Base-by-base conservation (phyloP, 2,888 invertebrate genomes). In the Platycheirus rosarum region DNA sequence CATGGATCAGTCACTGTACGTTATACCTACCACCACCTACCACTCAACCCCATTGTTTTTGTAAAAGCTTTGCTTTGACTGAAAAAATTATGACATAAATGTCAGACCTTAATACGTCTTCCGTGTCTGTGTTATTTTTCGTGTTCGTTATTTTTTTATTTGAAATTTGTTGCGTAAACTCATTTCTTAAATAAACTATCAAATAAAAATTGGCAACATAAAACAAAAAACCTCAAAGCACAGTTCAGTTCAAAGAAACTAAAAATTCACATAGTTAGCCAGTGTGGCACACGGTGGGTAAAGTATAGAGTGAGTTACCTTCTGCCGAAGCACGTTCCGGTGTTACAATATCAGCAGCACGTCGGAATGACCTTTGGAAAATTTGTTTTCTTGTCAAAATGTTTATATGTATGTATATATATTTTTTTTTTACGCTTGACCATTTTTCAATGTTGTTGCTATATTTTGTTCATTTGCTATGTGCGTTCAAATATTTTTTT, bases 351-450 rank as follows among this genome's bases (percentile, higher is more conserved):
- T 70, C 75, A 78, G 49, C 63, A 63, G 35, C 13, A 20, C 75
- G 44, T 57, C 55, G 32, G 23, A 73, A 49, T 82, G 82, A 82
- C 82, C 82, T 82, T 73, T 82, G 82, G 71, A 71, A 73, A 77
- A 77, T 82, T 82, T 80, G 76, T 74, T 79, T 55, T 82, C 70
- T 65, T 71, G 76, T 71, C 63, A 66, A 73, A 3, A n/a, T 51
- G 13, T 51, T 13, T 18, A n/a, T n/a, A n/a, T n/a, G n/a, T n/a
- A n/a, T n/a, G n/a, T n/a, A n/a, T n/a, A n/a, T n/a, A n/a, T 53
- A 55, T 77, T 42, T 82, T 71, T 60, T 76, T 48, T 76, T 73
- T 82, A 82, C 71, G 68, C 82, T 82, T 82, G 82, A 82, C 82
- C 82, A 71, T 73, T 73, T 68, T 82, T 82, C 82, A 77, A 82